Evolutionary conservation across 2,113 vertebrate genomes (phyloP), one percentile per base, ranked within the genome.

Genomic region (Thomomys bottae): DNA sequence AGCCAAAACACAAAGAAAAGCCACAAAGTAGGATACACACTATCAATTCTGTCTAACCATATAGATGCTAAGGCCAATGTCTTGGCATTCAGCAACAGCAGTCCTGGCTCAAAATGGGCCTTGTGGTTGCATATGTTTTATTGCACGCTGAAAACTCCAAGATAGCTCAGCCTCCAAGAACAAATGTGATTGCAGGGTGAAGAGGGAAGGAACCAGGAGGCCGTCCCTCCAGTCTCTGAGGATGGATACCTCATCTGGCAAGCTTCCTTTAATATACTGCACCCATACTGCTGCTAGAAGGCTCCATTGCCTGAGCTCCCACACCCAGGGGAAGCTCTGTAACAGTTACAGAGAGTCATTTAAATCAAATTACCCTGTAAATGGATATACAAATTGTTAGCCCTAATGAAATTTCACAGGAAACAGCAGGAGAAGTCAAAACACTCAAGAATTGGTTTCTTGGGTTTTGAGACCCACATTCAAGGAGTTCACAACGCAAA

Each of bases 311-410:
- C 88, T 59, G 28, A 0, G 18, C 54, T 81, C 45, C 10, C 71
- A 1, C 14, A 0, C 87, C 61, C 84, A 18, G 54, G 81, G 87
- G 93, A 91, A 71, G 82, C 68, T 59, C 61, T 78, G 87, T 84
- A 76, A 89, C 84, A 90, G 93, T 89, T 88, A 94, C 54, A 73
- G 92, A 86, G 90, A 95, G 77, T 78, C 94, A 92, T 92, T 96
- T 76, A 95, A 96, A 96, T 97, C 95, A 89, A 84, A 96, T 96
- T 96, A 96, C 63, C 38, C 84, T 91, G 68, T 96, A 96, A 97
- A 89, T 89, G 96, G 95, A 96, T 96, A 90, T 95, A 96, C 96
- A 96, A 97, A 96, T 96, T 96, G 96, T 97, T 92, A 93, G 96
- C 87, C 89, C 92, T 96, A 96, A 96, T 96, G 96, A 97, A 96